Evolutionary conservation across 2,888 invertebrate genomes (phyloP).

Genomic region (Lagria hirta): DNA sequence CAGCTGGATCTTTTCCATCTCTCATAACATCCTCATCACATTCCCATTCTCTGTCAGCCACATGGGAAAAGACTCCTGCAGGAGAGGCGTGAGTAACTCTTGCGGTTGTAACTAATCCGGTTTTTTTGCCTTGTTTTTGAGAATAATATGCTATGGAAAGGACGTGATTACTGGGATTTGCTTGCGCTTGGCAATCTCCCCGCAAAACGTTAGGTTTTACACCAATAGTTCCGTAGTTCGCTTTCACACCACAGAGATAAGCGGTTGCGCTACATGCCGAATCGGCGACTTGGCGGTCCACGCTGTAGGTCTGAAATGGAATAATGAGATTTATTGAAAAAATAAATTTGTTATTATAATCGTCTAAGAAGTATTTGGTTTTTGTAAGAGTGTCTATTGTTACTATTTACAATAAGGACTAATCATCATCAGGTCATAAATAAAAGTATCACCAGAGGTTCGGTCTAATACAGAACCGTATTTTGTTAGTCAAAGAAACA

Average conservation of each 20-base stretch:
- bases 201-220: slow-evolving; percentile 66
- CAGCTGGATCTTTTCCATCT: slow-evolving; percentile 51
- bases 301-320: slow-evolving; percentile 54
- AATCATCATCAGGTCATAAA: no score
- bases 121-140: slow-evolving; percentile 62
- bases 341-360: no score
- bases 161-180: slow-evolving; percentile 60
- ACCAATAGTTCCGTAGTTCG: slow-evolving; percentile 51
- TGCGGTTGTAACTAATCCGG: slow-evolving; percentile 73
- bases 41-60: slow-evolving; percentile 71
- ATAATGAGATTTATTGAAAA: slow-evolving; percentile 32
- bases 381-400: no score
- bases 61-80: slow-evolving; percentile 68
- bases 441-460: no score
- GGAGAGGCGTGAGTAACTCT: slow-evolving; percentile 78
- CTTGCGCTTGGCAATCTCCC: slow-evolving; percentile 64
- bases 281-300: background rate
- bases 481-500: no score
- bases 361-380: no score
- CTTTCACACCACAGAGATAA: background rate
- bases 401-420: no score
- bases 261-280: background rate
- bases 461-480: no score
- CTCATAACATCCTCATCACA: slow-evolving; percentile 61
- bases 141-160: slow-evolving; percentile 72